phyloP scores from a whole-genome alignment of 2,113 vertebrate genomes.

The Rhynchomys soricoides region DNA sequence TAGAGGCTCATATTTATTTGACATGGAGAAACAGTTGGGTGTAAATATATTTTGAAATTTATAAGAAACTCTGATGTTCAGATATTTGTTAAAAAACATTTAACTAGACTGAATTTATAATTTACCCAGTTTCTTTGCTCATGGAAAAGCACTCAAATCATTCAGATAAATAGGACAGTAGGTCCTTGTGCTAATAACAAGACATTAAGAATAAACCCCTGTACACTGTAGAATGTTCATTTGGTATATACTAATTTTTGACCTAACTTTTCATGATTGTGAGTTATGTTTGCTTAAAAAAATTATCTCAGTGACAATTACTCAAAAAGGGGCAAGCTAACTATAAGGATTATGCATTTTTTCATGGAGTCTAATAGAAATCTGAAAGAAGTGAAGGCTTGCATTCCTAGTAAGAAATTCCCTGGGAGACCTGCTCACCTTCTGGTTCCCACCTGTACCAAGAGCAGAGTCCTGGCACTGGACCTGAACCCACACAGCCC shows the following conservation, averaged over 20 bases:
- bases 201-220: background rate
- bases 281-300: background rate
- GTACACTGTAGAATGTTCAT: background rate
- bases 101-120: background rate
- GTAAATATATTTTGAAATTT: background rate
- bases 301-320: background rate
- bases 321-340: background rate
- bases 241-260: background rate
- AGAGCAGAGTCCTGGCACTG: too few species aligned
- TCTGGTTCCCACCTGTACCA: too few species aligned
- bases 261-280: background rate
- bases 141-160: background rate
- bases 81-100: conserved; percentile 2
- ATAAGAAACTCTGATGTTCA: background rate
- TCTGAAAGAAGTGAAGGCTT: background rate
- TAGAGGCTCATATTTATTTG: background rate
- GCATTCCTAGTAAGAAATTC: accelerated
- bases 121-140: background rate
- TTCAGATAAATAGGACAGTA: background rate
- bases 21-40: background rate
- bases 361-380: background rate
- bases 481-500: too few species aligned
- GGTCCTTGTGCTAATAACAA: background rate
- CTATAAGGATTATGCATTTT: background rate
- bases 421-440: too few species aligned